phyloP scores from a whole-genome alignment of 2,797 vertebrate genomes.

The Eospalax fontanierii region DNA sequence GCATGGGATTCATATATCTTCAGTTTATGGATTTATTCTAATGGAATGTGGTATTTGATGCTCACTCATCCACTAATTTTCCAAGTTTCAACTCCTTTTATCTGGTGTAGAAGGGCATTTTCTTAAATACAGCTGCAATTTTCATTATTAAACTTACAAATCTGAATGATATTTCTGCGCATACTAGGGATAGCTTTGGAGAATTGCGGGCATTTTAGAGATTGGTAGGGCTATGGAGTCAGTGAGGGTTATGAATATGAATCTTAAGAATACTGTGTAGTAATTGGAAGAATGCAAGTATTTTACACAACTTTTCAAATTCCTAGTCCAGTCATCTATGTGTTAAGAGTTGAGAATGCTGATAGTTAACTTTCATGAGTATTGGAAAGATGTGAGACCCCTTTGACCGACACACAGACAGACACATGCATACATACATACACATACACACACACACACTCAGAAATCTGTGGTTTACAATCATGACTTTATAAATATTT shows the following conservation, averaged over 20 bases:
- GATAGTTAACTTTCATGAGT: background rate
- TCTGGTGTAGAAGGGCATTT: background rate
- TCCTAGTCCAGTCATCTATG: slow-evolving; percentile 18
- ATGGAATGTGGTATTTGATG: background rate
- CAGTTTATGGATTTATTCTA: background rate
- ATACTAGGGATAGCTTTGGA: background rate
- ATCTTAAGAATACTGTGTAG: background rate
- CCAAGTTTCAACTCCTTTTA: background rate
- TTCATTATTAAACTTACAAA: slow-evolving; percentile 6
- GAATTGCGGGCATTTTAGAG: background rate
- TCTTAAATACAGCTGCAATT: background rate
- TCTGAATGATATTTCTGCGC: background rate
- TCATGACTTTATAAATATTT: slow-evolving; percentile 47
- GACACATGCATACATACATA: background rate
- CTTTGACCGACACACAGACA: background rate
- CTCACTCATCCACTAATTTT: background rate
- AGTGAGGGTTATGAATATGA: background rate
- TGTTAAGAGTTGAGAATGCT: background rate
- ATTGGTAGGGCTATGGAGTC: background rate
- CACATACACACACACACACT: background rate
- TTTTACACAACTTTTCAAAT: background rate
- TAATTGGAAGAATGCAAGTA: background rate
- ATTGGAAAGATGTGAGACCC: background rate
- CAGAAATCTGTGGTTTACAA: background rate
- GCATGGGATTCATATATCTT: background rate